phyloP scores from a whole-genome alignment of 2,113 vertebrate genomes.

The Melospiza georgiana region DNA sequence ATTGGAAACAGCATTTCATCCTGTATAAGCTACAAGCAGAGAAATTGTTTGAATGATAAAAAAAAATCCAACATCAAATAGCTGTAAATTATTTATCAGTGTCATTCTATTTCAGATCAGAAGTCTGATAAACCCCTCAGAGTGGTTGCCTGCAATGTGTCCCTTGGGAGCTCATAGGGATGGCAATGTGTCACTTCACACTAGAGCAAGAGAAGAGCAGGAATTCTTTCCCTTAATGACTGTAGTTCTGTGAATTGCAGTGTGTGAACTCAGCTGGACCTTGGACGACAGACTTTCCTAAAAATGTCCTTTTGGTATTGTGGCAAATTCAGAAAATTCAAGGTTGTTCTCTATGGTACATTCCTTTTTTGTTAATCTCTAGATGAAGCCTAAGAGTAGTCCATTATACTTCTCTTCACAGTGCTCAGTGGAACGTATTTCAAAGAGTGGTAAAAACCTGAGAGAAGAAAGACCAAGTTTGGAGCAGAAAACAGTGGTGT shows the following conservation, averaged over 20 bases:
- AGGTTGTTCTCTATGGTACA: background rate
- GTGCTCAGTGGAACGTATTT: background rate
- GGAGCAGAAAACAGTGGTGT: background rate
- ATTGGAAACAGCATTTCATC: background rate
- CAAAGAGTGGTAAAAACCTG: background rate
- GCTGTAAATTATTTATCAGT: background rate
- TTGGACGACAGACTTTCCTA: background rate
- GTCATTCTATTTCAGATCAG: background rate
- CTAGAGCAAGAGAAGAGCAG: background rate
- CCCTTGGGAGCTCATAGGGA: accelerated
- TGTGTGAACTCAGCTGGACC: background rate
- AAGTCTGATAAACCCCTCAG: background rate
- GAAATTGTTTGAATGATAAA: background rate
- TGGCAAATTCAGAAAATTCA: background rate
- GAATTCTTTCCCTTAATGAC: background rate
- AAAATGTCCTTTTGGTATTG: background rate
- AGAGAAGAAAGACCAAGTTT: background rate
- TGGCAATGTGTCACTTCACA: background rate
- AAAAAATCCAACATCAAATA: background rate
- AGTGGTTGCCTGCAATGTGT: background rate
- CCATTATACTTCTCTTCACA: background rate
- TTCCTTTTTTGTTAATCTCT: background rate
- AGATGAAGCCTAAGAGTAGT: background rate
- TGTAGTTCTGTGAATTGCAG: background rate
- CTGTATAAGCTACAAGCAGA: background rate